These are phyloP conservation scores for Oryzias melastigma DNA, from an alignment of 2,113 vertebrate genomes.

Conservation along the genomic window DNA sequence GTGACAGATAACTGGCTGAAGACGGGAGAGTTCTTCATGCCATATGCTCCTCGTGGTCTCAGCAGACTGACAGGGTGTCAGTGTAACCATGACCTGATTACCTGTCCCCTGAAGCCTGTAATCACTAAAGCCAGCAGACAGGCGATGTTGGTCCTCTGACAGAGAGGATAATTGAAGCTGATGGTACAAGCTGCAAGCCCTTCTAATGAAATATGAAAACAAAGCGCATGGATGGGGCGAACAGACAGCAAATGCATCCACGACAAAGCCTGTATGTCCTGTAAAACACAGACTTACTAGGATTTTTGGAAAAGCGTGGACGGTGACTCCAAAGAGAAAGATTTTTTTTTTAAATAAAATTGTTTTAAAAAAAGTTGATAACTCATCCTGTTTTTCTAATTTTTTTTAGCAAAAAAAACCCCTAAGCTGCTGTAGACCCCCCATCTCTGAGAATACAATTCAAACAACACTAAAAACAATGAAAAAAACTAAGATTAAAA, in stretches of 20 bases:
- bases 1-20: conserved; percentile 15
- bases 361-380: no score
- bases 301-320: not conserved
- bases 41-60: conserved; percentile 50
- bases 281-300: not conserved
- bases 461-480: no score
- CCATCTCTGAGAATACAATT: no score
- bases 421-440: no score
- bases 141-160: conserved; percentile 41
- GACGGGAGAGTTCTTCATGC: conserved; percentile 21
- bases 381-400: no score
- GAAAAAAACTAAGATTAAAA: no score
- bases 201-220: conserved; percentile 67
- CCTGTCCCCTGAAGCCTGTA: conserved; percentile 68
- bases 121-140: conserved; percentile 68
- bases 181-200: conserved; percentile 49
- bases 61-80: conserved; percentile 47
- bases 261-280: not conserved
- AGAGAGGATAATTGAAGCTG: conserved; percentile 64
- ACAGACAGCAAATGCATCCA: conserved; percentile 2
- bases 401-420: no score
- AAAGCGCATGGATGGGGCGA: conserved; percentile 34
- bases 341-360: no score
- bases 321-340: no score
- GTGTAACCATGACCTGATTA: conserved; percentile 67